phyloP scores from a whole-genome alignment of 2,888 invertebrate species.

The Diarsia rubi region DNA sequence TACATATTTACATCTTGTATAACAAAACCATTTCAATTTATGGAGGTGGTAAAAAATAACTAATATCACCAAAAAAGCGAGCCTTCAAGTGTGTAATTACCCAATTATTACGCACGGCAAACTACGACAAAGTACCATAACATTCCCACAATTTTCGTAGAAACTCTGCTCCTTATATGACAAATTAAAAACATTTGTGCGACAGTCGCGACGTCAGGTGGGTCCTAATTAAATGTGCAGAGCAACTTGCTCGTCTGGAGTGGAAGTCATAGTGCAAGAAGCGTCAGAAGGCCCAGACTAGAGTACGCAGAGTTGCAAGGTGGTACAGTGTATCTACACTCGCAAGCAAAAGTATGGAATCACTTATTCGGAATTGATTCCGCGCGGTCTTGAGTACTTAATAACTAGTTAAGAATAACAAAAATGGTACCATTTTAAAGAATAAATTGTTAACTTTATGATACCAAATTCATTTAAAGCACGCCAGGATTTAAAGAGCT shows the following conservation, averaged over 20 bases:
- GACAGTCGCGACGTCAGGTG: conserved; percentile 46
- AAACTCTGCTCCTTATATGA: conserved; percentile 35
- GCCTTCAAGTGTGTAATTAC: background rate
- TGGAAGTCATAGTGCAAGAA: background rate
- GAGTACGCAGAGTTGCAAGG: no score
- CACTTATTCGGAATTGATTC: no score
- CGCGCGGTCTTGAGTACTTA: no score
- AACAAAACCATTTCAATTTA: background rate
- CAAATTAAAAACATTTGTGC: conserved; percentile 59
- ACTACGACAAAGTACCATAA: background rate
- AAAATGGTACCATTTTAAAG: no score
- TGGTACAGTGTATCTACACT: no score
- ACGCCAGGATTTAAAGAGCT: no score
- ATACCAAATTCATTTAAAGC: no score
- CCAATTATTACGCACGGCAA: background rate
- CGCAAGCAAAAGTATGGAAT: no score
- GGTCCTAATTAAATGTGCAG: conserved; percentile 57
- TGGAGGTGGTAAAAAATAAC: no score
- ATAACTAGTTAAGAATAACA: no score
- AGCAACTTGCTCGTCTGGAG: conserved; percentile 46
- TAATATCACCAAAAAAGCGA: background rate
- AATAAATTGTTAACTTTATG: no score
- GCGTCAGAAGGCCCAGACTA: conserved; percentile 16
- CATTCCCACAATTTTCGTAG: conserved; percentile 13
- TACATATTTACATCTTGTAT: background rate